Conservation (phyloP, 2,888 invertebrate genomes). For the Stenotaenia linearis region DNA sequence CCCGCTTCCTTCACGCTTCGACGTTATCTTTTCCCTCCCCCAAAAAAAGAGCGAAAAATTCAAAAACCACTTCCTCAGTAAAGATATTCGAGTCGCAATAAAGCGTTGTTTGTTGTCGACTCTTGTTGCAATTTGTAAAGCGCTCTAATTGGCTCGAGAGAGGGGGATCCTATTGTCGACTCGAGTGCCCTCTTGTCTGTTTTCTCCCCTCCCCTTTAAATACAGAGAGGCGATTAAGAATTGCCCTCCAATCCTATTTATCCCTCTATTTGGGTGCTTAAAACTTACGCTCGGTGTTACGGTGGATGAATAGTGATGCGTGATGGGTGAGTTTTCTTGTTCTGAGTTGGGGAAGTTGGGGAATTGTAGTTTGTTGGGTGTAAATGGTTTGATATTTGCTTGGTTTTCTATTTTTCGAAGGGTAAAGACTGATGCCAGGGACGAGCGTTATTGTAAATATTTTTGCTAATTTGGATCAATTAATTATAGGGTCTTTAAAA, state of each 20-base stretch:
- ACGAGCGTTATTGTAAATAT: too few species aligned
- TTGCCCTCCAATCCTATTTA: background rate
- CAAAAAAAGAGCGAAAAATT: too few species aligned
- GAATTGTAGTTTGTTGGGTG: too few species aligned
- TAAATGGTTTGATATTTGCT: too few species aligned
- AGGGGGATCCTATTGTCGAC: background rate
- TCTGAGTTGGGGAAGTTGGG: too few species aligned
- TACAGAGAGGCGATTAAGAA: slow-evolving; percentile 1
- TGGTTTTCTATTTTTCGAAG: too few species aligned
- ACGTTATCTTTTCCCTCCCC: too few species aligned
- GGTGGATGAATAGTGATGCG: background rate
- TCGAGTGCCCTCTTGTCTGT: background rate
- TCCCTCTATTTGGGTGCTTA: background rate
- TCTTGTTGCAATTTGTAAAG: background rate
- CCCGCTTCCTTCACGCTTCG: background rate
- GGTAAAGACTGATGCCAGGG: too few species aligned
- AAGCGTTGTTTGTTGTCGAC: background rate
- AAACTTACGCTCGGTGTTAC: background rate
- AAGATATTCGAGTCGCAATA: background rate
- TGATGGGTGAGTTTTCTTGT: background rate
- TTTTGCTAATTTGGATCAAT: too few species aligned
- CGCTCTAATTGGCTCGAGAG: background rate
- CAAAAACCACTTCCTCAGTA: background rate
- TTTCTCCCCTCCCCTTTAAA: background rate
- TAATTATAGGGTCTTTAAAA: too few species aligned